These are phyloP conservation scores for Dynastes hyllus DNA, from an alignment of 2,888 invertebrate genomes.

Conservation along the genomic window DNA sequence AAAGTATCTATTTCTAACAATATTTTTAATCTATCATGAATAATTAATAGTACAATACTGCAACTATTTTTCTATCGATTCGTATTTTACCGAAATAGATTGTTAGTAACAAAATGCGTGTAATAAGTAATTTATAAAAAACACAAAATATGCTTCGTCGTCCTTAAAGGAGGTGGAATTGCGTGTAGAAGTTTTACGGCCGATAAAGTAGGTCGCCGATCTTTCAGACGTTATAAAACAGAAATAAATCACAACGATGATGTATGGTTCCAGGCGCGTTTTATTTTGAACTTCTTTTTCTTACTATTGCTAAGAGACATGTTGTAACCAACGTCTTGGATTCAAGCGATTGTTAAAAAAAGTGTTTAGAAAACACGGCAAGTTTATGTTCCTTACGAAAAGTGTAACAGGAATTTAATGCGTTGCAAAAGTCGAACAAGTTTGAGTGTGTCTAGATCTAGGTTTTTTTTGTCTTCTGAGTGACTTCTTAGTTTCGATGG, in stretches of 20 bases:
- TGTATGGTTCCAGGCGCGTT: background rate
- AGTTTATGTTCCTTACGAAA: background rate
- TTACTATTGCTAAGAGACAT: too few relatives aligned
- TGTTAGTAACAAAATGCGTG: background rate
- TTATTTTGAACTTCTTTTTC: background rate
- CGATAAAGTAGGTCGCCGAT: conserved; percentile 17
- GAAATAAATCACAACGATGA: background rate
- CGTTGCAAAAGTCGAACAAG: too few relatives aligned
- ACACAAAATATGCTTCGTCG: background rate
- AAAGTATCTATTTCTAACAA: background rate
- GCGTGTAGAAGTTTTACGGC: conserved; percentile 10
- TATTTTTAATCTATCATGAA: background rate
- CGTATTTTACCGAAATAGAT: background rate
- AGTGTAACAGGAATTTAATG: background rate
- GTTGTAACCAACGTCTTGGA: background rate
- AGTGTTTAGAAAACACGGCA: background rate
- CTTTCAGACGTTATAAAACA: conserved; percentile 1
- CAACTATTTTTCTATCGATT: background rate
- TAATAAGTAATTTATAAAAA: background rate
- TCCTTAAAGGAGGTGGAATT: background rate
- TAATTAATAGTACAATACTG: background rate
- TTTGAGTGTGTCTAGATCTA: too few relatives aligned
- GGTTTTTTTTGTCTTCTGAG: too few relatives aligned
- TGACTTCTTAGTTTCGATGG: too few relatives aligned
- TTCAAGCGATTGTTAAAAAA: background rate